Base-by-base conservation (phyloP, 2,113 vertebrate species). In the Ictidomys tridecemlineatus region DNA sequence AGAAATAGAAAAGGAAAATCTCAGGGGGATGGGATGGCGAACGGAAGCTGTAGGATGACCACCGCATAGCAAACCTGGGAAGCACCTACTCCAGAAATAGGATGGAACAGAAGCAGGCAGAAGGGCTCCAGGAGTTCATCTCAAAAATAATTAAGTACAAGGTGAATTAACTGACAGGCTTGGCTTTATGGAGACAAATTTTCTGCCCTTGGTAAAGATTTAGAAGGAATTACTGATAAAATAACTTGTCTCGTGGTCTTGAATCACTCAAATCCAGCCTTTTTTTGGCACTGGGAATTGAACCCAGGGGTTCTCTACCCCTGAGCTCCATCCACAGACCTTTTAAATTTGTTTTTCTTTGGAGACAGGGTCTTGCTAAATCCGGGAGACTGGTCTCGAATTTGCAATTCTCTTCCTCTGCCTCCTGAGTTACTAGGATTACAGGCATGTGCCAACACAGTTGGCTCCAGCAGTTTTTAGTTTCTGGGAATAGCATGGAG, bases 401-500 rank as follows among this genome's bases (percentile, higher is more conserved):
- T 32, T 32, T 67, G 30, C 4, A 30, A 67, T 67, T 32, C 28
- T 67, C 30, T 30, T 67, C 13, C 65, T 67, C 30, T 32, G 65
- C 65, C 30, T 67, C 65, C 65, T 32, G 30, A 67, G 65, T 32
- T 58, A 67, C 28, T 32, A 30, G 65, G 65, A 67, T 67, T 67
- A 67, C 30, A 32, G 4, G 65, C 30, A 30, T 67, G 65, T 32
- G 13, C 65, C 28, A 30, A 58, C 95, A 97, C 88, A 58, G 56
- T 17, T 58, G 20, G 20, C 18, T 58, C 99, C 98, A 99, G 97
- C 99, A 99, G 98, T 98, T 99, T 99, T 94, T 99, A 99, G 88
- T 99, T 99, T 98, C 98, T 99, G 98, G 99, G 99, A 98, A 99
- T 99, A 99, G 99, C 99, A 99, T 99, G 99, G 98, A 98, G 53